These are phyloP conservation scores for Drosophila trichaetosa DNA, from an alignment of 2,888 invertebrate genomes.

Conservation along the genomic window DNA sequence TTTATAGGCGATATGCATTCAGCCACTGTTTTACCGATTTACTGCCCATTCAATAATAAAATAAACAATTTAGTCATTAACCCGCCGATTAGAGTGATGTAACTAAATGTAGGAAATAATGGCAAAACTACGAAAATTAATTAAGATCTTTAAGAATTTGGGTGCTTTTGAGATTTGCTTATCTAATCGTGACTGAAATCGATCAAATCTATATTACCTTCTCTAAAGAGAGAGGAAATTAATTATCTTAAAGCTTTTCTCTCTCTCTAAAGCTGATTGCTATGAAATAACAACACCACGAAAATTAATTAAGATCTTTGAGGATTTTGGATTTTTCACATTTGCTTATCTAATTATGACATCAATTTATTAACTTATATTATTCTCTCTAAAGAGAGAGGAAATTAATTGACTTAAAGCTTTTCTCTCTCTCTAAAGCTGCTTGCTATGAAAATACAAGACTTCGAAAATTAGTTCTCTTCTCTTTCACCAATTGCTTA, in stretches of 20 bases:
- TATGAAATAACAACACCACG: not conserved
- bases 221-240: not conserved
- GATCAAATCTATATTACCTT: not conserved
- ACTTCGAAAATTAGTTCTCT: not conserved
- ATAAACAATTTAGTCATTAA: constrained; percentile 20
- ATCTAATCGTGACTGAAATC: not conserved
- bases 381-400: not conserved
- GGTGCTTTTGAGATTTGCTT: not conserved
- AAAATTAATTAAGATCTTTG: not conserved
- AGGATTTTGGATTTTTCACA: not conserved
- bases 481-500: not conserved
- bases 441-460: not conserved
- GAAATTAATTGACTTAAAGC: not conserved
- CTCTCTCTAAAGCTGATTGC: not conserved
- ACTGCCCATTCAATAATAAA: constrained; percentile 42
- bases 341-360: not conserved
- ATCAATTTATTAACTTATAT: too few relatives aligned
- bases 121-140: not conserved
- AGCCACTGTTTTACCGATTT: constrained; percentile 25
- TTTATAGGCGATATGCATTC: constrained; percentile 7
- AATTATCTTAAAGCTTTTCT: not conserved
- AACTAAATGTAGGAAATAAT: not conserved
- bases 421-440: not conserved
- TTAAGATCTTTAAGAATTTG: not conserved
- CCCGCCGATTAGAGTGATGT: not conserved